Percentiles rank a stretch among this genome's conserved stretches.
phyloP scores from a whole-genome alignment of 1,140 invertebrate genomes.

The Camponotus floridanus region DNA sequence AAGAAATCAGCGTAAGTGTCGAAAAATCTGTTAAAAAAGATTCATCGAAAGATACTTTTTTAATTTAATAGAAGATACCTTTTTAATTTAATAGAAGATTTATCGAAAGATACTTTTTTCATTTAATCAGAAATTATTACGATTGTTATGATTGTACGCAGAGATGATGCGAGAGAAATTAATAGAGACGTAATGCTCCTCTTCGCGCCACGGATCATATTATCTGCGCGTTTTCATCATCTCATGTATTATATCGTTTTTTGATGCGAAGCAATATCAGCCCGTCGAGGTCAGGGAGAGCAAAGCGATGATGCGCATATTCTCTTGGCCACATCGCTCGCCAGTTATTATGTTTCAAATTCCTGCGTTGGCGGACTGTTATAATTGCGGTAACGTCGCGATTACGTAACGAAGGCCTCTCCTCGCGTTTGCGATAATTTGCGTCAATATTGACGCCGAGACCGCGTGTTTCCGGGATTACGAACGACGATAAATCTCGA shows the following conservation, averaged over 20 bases:
- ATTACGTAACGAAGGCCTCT: constrained; percentile 41
- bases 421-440: constrained; percentile 63
- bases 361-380: constrained; percentile 19
- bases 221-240: constrained; percentile 20
- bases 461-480: constrained; percentile 51
- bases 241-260: constrained; percentile 6
- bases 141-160: not conserved
- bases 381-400: constrained; percentile 51
- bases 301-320: constrained; percentile 11
- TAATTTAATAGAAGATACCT: no score
- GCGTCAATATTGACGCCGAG: constrained; percentile 44
- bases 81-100: not conserved
- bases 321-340: constrained; percentile 10
- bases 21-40: not conserved
- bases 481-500: constrained; percentile 34
- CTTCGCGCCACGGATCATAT: not conserved
- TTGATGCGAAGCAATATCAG: constrained; percentile 23
- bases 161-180: not conserved
- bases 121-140: not conserved
- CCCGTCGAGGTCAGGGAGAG: constrained; percentile 22
- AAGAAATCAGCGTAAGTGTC: no score
- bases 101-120: no score
- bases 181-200: not conserved
- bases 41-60: no score
- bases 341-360: constrained; percentile 23